phyloP scores from a whole-genome alignment of 2,888 invertebrate genomes.

The Heliconius charithonia region DNA sequence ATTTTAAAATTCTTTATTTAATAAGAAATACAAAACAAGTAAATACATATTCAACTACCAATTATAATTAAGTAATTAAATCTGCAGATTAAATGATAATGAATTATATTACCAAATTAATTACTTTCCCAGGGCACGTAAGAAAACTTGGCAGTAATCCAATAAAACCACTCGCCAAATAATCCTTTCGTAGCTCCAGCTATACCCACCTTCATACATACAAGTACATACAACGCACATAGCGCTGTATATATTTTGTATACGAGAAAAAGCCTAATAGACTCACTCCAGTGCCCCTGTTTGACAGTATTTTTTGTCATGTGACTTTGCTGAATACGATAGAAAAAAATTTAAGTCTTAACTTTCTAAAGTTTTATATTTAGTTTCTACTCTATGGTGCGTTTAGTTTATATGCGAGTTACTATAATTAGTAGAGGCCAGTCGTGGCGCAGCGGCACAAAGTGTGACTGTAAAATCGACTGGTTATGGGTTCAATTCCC shows the following conservation, averaged over 20 bases:
- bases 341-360: too few species aligned
- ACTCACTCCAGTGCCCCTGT: background rate
- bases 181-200: conserved; percentile 27
- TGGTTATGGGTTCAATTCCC: too few species aligned
- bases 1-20: background rate
- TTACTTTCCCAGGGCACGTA: conserved; percentile 31
- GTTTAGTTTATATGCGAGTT: too few species aligned
- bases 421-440: too few species aligned
- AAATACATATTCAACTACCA: background rate
- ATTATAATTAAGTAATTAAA: conserved; percentile 2
- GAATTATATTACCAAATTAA: conserved; percentile 31
- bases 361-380: too few species aligned
- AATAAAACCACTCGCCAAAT: conserved; percentile 37
- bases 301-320: background rate
- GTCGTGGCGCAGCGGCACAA: too few species aligned
- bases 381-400: too few species aligned
- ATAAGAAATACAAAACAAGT: background rate
- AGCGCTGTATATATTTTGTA: background rate
- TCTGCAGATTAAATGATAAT: conserved; percentile 25
- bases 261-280: background rate
- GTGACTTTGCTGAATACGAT: too few species aligned
- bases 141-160: conserved; percentile 37
- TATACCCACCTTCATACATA: conserved; percentile 5
- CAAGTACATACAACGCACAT: background rate
- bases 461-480: too few species aligned